These are phyloP conservation scores for Eciton burchellii DNA, from an alignment of 1,140 invertebrate genomes.

Conservation along the genomic window DNA sequence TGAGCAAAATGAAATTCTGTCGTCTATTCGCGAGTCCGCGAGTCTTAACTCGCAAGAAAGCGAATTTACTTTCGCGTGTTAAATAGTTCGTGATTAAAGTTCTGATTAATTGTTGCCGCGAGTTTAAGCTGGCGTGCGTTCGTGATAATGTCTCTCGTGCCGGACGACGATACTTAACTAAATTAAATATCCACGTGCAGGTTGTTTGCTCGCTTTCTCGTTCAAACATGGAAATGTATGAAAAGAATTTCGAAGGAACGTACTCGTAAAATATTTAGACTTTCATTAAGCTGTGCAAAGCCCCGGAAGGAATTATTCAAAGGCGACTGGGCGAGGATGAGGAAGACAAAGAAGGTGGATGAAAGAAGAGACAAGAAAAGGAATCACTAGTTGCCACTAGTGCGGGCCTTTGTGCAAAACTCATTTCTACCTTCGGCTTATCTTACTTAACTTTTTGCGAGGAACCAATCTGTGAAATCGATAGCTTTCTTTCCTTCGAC, in stretches of 20 bases:
- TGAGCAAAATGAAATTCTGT: slow-evolving; percentile 27
- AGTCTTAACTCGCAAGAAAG: neutral
- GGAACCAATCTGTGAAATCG: slow-evolving; percentile 63
- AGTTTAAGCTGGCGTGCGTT: neutral
- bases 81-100: slow-evolving; percentile 21
- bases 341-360: neutral
- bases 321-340: slow-evolving; percentile 24
- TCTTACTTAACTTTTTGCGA: slow-evolving; percentile 35
- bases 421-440: slow-evolving; percentile 42
- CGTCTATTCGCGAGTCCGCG: neutral
- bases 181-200: neutral
- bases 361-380: neutral
- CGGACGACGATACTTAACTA: no score
- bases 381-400: slow-evolving; percentile 36
- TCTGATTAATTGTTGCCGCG: slow-evolving; percentile 8
- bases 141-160: neutral
- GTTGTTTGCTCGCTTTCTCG: neutral
- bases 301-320: slow-evolving; percentile 70
- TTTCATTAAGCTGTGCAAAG: slow-evolving; percentile 79
- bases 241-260: slow-evolving; percentile 1
- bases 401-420: slow-evolving; percentile 19
- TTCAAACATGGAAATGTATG: neutral
- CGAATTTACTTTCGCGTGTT: slow-evolving; percentile 11
- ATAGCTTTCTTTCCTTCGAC: slow-evolving; percentile 51
- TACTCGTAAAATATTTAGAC: slow-evolving; percentile 78